A percentile compares a stretch with the other conserved stretches of the same genome.
These are phyloP conservation scores for Melozone crissalis DNA, from an alignment of 2,113 vertebrate genomes.

Conservation along the genomic window DNA sequence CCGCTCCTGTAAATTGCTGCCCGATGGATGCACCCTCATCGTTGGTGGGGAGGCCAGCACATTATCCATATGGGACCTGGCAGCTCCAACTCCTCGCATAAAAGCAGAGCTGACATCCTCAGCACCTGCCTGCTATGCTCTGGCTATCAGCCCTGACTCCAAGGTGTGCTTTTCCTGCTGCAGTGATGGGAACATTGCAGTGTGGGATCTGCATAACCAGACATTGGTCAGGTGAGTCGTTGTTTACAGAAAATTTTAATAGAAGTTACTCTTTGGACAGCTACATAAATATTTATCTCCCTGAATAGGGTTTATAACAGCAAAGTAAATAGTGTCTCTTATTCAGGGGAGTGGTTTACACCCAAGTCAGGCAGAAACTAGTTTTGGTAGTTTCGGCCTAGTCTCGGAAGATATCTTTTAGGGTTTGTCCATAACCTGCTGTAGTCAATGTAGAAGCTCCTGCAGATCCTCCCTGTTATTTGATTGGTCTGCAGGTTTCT, in stretches of 20 bases:
- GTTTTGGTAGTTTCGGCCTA: neutral
- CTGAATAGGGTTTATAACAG: neutral
- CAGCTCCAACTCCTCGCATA: constrained; percentile 95
- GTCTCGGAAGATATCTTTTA: neutral
- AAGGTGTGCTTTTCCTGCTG: constrained; percentile 99
- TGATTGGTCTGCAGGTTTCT: neutral
- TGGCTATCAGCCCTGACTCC: constrained; percentile 98
- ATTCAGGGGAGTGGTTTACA: neutral
- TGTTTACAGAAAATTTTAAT: neutral
- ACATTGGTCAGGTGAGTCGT: constrained; percentile 91
- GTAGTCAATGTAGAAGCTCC: neutral
- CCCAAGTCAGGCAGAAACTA: neutral
- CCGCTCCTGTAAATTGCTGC: constrained; percentile 84
- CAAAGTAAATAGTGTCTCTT: neutral
- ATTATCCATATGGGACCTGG: constrained; percentile 98
- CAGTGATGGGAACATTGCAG: constrained; percentile 98
- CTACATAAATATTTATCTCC: constrained; percentile 8
- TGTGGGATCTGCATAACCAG: constrained; percentile 99
- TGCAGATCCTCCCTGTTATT: neutral
- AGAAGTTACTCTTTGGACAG: neutral
- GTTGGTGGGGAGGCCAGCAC: constrained; percentile 96
- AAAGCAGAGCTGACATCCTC: constrained; percentile 98
- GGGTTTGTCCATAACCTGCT: neutral
- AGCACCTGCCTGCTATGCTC: constrained; percentile 95
- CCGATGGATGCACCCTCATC: constrained; percentile 84